phyloP scores from a whole-genome alignment of 2,888 invertebrate species.

The Plusia festucae region DNA sequence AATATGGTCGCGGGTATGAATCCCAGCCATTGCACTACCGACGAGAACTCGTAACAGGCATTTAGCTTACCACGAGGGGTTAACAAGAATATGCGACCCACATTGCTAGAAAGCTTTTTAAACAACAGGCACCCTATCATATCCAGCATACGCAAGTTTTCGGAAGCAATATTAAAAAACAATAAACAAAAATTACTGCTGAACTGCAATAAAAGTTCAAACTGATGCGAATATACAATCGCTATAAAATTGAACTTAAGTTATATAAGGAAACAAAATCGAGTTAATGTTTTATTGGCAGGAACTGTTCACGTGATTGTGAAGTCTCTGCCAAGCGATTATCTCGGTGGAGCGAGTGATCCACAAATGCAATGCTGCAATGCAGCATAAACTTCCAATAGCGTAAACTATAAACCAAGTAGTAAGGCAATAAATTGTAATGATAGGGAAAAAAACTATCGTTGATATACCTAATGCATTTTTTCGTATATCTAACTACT shows the following conservation, averaged over 20 bases:
- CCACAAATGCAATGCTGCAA: constrained; percentile 60
- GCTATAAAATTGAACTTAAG: constrained; percentile 8
- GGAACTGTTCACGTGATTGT: constrained; percentile 14
- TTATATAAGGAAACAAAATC: constrained; percentile 22
- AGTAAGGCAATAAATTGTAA: not conserved
- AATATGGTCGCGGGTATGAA: too few relatives aligned
- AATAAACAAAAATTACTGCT: not conserved
- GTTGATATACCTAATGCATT: not conserved
- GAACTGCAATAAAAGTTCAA: constrained; percentile 1
- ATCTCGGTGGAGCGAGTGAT: constrained; percentile 52
- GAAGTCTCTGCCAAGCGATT: constrained; percentile 60
- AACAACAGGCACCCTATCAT: too few relatives aligned
- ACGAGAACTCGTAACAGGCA: too few relatives aligned
- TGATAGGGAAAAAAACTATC: not conserved
- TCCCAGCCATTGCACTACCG: too few relatives aligned
- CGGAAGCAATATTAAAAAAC: not conserved
- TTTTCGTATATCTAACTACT: not conserved
- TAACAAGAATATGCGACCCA: too few relatives aligned
- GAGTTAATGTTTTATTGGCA: constrained; percentile 35
- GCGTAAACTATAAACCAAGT: constrained; percentile 23
- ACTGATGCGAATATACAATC: not conserved
- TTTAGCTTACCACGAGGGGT: too few relatives aligned
- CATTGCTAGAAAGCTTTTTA: too few relatives aligned
- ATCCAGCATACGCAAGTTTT: not conserved
- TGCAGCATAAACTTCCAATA: constrained; percentile 52